phyloP scores from a whole-genome alignment of 2,888 invertebrate genomes.

The Macrosoma leucophasiata region DNA sequence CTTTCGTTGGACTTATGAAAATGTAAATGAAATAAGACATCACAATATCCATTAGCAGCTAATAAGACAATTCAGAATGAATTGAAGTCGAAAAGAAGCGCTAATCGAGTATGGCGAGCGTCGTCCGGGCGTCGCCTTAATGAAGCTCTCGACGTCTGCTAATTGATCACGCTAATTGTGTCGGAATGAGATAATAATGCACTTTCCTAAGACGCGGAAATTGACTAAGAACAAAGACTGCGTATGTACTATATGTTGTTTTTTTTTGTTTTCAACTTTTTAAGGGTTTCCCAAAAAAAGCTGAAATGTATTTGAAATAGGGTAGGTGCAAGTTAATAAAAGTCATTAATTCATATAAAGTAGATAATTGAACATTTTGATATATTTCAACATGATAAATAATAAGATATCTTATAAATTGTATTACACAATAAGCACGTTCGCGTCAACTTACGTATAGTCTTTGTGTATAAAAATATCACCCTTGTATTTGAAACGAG shows the following conservation, averaged over 20 bases:
- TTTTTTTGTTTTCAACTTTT: background rate
- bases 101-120: background rate
- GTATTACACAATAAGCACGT: conserved; percentile 5
- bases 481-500: conserved; percentile 4
- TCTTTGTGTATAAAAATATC: conserved; percentile 12
- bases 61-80: no score
- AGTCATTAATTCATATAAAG: conserved; percentile 22
- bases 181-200: conserved; percentile 18
- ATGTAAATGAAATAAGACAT: no score
- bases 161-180: conserved; percentile 23
- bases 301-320: background rate
- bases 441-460: conserved; percentile 4
- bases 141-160: conserved; percentile 15
- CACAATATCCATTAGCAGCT: no score
- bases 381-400: conserved; percentile 25
- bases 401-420: conserved; percentile 10
- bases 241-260: background rate
- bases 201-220: conserved; percentile 12
- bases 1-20: no score
- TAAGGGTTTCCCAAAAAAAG: conserved; percentile 4
- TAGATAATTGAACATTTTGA: conserved; percentile 29
- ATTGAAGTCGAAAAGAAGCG: no score
- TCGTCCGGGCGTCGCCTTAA: conserved; percentile 9
- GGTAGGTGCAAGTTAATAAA: background rate
- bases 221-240: background rate